These are phyloP conservation scores for Periphyllus acericola DNA, from an alignment of 2,888 invertebrate genomes.

Conservation along the genomic window DNA sequence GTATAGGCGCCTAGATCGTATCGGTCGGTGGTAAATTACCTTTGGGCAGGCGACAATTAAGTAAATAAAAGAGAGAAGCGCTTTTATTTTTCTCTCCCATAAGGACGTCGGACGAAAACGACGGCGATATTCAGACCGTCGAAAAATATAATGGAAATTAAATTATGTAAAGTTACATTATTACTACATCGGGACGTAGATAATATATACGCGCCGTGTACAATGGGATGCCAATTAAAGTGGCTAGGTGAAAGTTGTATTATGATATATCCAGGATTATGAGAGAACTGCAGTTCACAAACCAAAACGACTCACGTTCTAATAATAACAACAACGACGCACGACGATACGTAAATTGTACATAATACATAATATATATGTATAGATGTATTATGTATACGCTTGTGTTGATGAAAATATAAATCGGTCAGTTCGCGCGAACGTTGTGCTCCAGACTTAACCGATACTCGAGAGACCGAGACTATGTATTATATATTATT, in stretches of 20 bases:
- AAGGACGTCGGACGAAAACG: neutral
- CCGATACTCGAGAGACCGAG: neutral
- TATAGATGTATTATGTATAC: neutral
- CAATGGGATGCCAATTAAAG: slow-evolving; percentile 61
- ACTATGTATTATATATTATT: neutral
- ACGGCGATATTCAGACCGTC: neutral
- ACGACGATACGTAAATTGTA: slow-evolving; percentile 18
- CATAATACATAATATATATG: neutral
- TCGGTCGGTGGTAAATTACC: slow-evolving; percentile 30
- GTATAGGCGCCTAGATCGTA: slow-evolving; percentile 7
- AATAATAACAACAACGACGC: slow-evolving; percentile 35
- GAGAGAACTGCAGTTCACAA: slow-evolving; percentile 39
- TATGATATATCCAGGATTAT: slow-evolving; percentile 48
- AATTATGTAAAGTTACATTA: slow-evolving; percentile 62
- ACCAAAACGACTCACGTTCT: slow-evolving; percentile 60
- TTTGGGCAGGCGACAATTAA: neutral
- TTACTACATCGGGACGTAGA: slow-evolving; percentile 17
- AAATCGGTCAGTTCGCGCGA: neutral
- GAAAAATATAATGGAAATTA: slow-evolving; percentile 27
- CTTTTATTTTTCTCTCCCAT: neutral
- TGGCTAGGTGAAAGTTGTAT: slow-evolving; percentile 55
- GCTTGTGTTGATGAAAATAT: neutral
- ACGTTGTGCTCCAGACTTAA: neutral
- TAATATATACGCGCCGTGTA: neutral
- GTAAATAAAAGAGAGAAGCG: slow-evolving; percentile 13